These are phyloP conservation scores for Schizopygopsis malacanthus DNA, from an alignment of 2,797 vertebrate genomes.

Conservation along the genomic window DNA sequence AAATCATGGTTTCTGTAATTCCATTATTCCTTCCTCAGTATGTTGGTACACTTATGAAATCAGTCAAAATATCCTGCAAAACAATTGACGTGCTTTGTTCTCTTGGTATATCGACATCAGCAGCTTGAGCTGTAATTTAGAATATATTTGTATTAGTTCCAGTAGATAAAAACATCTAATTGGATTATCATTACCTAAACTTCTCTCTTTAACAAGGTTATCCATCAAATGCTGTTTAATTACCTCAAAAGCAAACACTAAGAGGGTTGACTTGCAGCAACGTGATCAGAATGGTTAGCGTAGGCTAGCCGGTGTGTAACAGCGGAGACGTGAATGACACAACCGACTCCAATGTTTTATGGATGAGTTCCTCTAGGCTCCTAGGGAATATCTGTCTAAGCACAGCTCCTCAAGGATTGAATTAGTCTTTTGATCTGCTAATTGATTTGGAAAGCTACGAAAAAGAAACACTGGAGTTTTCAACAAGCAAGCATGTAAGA, in stretches of 20 bases:
- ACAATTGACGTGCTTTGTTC: not conserved
- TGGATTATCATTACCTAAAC: constrained; percentile 64
- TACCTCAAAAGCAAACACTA: constrained; percentile 65
- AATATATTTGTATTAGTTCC: constrained; percentile 46
- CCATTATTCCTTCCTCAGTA: not conserved
- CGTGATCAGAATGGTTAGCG: constrained; percentile 54
- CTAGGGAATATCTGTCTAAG: constrained; percentile 68
- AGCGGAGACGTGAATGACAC: constrained; percentile 63
- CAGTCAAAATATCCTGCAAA: constrained; percentile 1
- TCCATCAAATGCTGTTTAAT: constrained; percentile 75
- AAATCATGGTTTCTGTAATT: not conserved
- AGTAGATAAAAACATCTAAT: constrained; percentile 66
- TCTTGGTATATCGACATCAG: constrained; percentile 9
- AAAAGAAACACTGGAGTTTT: constrained; percentile 69
- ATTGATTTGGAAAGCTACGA: constrained; percentile 73
- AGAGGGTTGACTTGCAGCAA: constrained; percentile 64
- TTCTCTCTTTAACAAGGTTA: constrained; percentile 64
- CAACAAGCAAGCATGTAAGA: constrained; percentile 64
- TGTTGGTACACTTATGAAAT: not conserved
- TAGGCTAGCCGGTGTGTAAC: constrained; percentile 61
- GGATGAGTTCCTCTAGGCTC: constrained; percentile 72
- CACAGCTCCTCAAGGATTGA: constrained; percentile 69
- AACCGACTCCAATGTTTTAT: constrained; percentile 71
- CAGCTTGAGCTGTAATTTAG: constrained; percentile 18
- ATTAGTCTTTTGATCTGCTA: constrained; percentile 78